phyloP scores from a whole-genome alignment of 2,888 invertebrate genomes.

The Sesamia inferens region DNA sequence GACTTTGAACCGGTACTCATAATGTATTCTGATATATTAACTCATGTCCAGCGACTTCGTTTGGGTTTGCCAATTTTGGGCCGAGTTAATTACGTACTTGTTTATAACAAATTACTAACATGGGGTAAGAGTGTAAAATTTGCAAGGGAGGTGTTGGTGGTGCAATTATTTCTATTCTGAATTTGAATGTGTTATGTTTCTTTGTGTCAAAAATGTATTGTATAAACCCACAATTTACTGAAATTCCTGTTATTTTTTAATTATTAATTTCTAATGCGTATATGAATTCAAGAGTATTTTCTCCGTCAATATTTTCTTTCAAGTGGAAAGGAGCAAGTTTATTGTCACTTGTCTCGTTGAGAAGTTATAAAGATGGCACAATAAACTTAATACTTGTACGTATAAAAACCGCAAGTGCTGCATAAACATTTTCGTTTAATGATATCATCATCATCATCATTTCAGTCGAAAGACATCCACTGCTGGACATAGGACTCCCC shows the following conservation, averaged over 20 bases:
- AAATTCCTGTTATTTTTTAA: no score
- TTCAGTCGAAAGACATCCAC: no score
- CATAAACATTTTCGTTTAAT: no score
- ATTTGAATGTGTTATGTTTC: not conserved
- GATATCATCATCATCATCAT: no score
- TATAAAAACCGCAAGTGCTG: conserved; percentile 14
- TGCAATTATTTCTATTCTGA: not conserved
- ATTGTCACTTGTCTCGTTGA: conserved; percentile 24
- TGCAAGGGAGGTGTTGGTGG: not conserved
- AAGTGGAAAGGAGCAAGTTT: conserved; percentile 23
- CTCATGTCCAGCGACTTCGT: conserved; percentile 31
- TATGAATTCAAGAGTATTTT: not conserved
- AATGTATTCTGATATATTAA: conserved; percentile 59
- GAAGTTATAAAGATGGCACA: conserved; percentile 34
- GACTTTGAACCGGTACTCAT: conserved; percentile 54
- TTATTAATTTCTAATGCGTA: not conserved
- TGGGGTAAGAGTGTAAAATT: not conserved
- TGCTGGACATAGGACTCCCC: no score
- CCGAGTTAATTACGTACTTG: conserved; percentile 26
- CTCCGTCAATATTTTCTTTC: conserved; percentile 16
- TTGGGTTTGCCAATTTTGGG: conserved; percentile 13
- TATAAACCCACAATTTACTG: not conserved
- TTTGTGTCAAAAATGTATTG: no score
- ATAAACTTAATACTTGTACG: conserved; percentile 18
- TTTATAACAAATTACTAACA: conserved; percentile 5